Base-by-base conservation (phyloP, 1,140 invertebrate species). In the Streblospio benedicti region DNA sequence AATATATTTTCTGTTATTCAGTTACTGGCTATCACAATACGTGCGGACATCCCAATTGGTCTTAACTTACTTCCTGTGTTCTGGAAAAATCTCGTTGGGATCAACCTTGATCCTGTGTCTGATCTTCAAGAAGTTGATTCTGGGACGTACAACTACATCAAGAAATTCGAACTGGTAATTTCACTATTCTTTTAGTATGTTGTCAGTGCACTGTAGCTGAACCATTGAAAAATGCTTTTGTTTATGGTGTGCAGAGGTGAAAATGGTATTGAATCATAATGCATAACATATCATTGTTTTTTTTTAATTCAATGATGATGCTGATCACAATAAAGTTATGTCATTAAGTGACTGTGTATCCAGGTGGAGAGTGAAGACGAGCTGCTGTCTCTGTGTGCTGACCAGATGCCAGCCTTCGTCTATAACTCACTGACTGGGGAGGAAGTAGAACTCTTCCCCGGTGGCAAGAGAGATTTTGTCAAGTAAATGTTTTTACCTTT, bases 31-130 rank as follows among this genome's bases (percentile, higher is more conserved):
- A 74, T 79, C 20, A 73, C 77, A 2, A 67, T 78, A 16, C 38
- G 78, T 51, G 75, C 78, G n/a, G 76, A 77, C 59, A 78, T 78
- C 50, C 78, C 78, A 0, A 60, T 79, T 18, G 73, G 75, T 16
- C 60, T 79, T 43, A 71, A 76, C 56, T 59, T 79, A n/a, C 61
- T 78, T 32, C 63, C 65, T 5, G 62, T 67, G 14, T 69, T 74
- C 44, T 79, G 78, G 78, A 75, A 76, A 54, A 63, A 67, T 9
- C 58, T 79, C 5, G 70, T 76, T 4, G 62, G 66, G 9, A 32
- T 68, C 25, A 50, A 62, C 16, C 57, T 75, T 4, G 75, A 78
- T 60, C 65, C 69, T 16, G 65, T 65, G 2, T 57, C 60, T 32
- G 76, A 79, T 58, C 67, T 79, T 6, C 61, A 72, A 52, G 72